Conservation (phyloP, 2,113 vertebrate species). For the Maccullochella peelii region DNA sequence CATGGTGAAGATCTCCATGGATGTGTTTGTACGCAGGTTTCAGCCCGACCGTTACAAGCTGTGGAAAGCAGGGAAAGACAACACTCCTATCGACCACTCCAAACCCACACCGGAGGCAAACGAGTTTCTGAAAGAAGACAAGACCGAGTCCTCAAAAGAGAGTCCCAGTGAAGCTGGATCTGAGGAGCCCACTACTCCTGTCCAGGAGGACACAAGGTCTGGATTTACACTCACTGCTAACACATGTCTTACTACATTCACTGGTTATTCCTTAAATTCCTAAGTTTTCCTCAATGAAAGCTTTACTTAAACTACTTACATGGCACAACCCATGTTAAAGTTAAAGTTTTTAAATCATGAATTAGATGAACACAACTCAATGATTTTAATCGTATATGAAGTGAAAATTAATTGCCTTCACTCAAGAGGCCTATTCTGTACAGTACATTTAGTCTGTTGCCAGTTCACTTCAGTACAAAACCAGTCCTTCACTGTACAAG, state of each 20-base stretch:
- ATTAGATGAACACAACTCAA: too few relatives aligned
- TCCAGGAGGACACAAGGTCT: conserved; percentile 60
- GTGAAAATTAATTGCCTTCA: too few relatives aligned
- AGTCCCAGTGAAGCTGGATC: conserved; percentile 3
- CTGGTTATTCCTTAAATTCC: neutral
- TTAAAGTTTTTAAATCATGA: neutral
- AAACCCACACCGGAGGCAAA: conserved; percentile 91
- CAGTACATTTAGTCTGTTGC: too few relatives aligned
- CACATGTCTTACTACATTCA: neutral
- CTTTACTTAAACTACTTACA: neutral
- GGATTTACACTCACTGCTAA: neutral
- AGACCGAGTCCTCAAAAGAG: conserved; percentile 33
- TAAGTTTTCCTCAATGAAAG: neutral
- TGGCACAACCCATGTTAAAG: neutral
- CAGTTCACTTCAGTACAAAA: neutral
- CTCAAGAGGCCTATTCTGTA: neutral
- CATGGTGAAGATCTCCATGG: conserved; percentile 99
- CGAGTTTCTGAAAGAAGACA: conserved; percentile 84
- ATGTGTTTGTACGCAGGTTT: conserved; percentile 95
- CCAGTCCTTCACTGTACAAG: neutral
- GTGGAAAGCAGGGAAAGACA: conserved; percentile 95
- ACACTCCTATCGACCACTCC: conserved; percentile 90
- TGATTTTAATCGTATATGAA: too few relatives aligned
- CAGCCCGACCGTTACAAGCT: conserved; percentile 96
- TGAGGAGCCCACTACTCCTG: conserved; percentile 12